Base-by-base conservation (phyloP, 1,140 invertebrate species). In the Zaprionus davidi region DNA sequence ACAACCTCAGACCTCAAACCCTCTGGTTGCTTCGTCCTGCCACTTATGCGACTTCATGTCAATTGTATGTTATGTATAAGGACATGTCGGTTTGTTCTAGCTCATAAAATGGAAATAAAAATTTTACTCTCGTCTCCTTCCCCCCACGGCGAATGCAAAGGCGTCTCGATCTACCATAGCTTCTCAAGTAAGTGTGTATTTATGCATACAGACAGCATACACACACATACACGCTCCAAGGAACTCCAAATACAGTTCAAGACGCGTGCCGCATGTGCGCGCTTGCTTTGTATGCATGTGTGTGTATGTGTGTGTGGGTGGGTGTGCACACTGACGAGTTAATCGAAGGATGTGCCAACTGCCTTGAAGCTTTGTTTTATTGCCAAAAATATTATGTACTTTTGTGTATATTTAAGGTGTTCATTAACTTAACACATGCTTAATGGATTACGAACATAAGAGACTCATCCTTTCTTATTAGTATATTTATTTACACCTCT, bases 101-200 rank as follows among this genome's bases (percentile, higher is more conserved):
- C 44, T 51, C 71, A 67, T 73, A 73, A 73, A 73, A 73, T 67
- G 59, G 56, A 59, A 67, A 73, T 73, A 73, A 73, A 73, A 67
- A 67, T 60, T 53, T 59, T 73, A 73, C 71, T 67, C 36, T 73
- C 56, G 44, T 3, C 6, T 7, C 41, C 6, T n/a, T n/a, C 41
- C 0, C 31, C 31, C 4, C 38, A 15, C 38, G 5, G 38, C 38
- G 13, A n/a, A 41, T 41, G 38, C 38, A n/a, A 41, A 41, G 38
- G 38, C 38, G 38, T 51, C 20, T 51, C 11, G 12, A 51, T 51
- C 46, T 13, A 11, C 22, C 46, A 20, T 46, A 46, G 46, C 46
- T 51, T 51, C 17, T 20, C 20, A 24, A 20, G 46, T 51, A 51
- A 51, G 46, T 24, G 46, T 51, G 46, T 51, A 51, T 51, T 51